phyloP scores from a whole-genome alignment of 2,888 invertebrate species.

The Polymixis lichenea region DNA sequence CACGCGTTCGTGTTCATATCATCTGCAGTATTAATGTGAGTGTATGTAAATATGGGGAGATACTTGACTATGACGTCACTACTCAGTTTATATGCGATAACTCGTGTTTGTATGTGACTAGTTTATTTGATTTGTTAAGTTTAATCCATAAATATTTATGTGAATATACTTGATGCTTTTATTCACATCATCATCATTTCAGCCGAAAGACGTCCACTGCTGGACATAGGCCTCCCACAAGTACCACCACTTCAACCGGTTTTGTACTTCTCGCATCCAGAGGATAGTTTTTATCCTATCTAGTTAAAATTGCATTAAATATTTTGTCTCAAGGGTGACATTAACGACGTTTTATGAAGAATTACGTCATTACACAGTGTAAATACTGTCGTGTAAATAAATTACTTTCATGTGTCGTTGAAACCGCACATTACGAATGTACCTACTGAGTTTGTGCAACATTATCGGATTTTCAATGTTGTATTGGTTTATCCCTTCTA shows the following conservation, averaged over 20 bases:
- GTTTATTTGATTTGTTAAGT: neutral
- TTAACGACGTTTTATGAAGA: no score
- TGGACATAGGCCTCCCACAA: no score
- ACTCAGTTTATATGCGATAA: neutral
- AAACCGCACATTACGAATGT: neutral
- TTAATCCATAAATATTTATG: no score
- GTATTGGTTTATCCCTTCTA: neutral
- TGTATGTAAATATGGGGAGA: constrained; percentile 8
- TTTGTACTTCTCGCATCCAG: no score
- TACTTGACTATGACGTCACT: constrained; percentile 18
- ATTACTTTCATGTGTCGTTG: neutral
- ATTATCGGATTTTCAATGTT: neutral
- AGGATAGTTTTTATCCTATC: no score
- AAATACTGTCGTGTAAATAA: neutral
- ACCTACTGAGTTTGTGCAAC: neutral
- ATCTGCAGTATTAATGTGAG: constrained; percentile 1
- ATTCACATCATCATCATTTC: no score
- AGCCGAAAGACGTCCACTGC: no score
- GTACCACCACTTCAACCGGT: no score
- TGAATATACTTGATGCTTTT: neutral
- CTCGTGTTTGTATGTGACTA: neutral
- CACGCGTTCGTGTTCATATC: neutral
- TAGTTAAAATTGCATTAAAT: neutral
- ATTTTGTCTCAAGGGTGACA: no score
- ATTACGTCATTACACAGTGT: neutral